Evolutionary conservation across 2,113 vertebrate genomes (phyloP).

Genomic region (Porphyrio hochstetteri): DNA sequence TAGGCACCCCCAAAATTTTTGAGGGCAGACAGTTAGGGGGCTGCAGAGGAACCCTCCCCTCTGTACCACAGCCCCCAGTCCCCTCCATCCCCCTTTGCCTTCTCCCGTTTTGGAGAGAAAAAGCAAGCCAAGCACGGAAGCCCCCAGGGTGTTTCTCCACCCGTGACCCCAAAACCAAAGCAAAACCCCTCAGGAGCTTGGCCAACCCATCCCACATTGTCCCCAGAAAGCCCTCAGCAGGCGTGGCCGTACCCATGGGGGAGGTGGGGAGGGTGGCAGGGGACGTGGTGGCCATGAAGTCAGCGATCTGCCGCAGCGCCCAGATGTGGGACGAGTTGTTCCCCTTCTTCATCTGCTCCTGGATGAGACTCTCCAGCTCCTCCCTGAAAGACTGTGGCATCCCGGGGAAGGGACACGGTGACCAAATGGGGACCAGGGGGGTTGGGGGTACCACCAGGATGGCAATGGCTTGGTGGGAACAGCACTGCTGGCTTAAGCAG

Average conservation of each 20-base stretch:
- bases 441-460: not conserved
- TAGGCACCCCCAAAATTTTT: too few species aligned
- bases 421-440: accelerated
- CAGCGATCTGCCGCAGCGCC: constrained; percentile 94
- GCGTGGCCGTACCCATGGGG: constrained; percentile 79
- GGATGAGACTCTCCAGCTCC: constrained; percentile 96
- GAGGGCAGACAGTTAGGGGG: too few species aligned
- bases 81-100: not conserved
- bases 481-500: accelerated
- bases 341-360: constrained; percentile 98
- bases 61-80: accelerated
- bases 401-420: not conserved
- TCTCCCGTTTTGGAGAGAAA: too few species aligned
- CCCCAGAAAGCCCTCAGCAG: not conserved
- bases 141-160: accelerated
- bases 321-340: constrained; percentile 94
- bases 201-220: accelerated
- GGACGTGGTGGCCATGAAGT: constrained; percentile 93
- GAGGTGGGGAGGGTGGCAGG: constrained; percentile 86
- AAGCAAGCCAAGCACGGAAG: accelerated
- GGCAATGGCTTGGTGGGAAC: not conserved
- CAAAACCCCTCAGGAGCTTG: not conserved
- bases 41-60: too few species aligned
- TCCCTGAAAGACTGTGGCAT: constrained; percentile 90
- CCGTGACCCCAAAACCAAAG: not conserved